Evolutionary conservation across 1,140 invertebrate species (phyloP).

Genomic region (Semibalanus balanoides): DNA sequence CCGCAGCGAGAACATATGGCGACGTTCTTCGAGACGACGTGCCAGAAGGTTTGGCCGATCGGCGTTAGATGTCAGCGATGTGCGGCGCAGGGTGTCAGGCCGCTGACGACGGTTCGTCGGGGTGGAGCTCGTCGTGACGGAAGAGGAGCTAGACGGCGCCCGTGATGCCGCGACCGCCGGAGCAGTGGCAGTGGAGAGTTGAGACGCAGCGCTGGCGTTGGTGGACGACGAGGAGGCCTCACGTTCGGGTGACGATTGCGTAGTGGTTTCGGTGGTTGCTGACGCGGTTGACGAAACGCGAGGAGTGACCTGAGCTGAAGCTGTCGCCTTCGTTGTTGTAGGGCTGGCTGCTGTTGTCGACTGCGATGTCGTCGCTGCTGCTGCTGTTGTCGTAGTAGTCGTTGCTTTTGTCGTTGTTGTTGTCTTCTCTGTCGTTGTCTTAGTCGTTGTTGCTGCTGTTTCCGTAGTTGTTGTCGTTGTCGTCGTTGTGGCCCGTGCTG

Average conservation of each 20-base stretch:
- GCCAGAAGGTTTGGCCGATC: background rate
- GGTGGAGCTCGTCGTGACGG: too few relatives aligned
- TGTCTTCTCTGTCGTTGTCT: too few relatives aligned
- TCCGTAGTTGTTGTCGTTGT: background rate
- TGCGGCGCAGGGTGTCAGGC: background rate
- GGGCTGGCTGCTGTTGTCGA: background rate
- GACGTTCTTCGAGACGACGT: background rate
- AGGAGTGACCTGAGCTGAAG: background rate
- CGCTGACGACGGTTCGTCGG: background rate
- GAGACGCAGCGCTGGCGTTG: background rate
- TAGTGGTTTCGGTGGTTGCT: background rate
- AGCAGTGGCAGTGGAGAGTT: background rate
- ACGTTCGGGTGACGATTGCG: background rate
- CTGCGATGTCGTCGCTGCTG: too few relatives aligned
- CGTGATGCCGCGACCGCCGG: too few relatives aligned
- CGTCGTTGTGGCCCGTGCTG: background rate
- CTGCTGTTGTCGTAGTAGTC: too few relatives aligned
- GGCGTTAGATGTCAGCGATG: background rate
- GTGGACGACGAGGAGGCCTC: too few relatives aligned
- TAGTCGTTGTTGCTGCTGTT: too few relatives aligned
- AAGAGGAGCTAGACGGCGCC: background rate
- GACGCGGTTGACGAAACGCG: too few relatives aligned
- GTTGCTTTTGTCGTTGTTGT: too few relatives aligned
- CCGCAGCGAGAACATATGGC: background rate
- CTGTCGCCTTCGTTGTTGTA: background rate